Evolutionary conservation across 2,888 invertebrate genomes (phyloP).

Genomic region (Epistrophe grossulariae): DNA sequence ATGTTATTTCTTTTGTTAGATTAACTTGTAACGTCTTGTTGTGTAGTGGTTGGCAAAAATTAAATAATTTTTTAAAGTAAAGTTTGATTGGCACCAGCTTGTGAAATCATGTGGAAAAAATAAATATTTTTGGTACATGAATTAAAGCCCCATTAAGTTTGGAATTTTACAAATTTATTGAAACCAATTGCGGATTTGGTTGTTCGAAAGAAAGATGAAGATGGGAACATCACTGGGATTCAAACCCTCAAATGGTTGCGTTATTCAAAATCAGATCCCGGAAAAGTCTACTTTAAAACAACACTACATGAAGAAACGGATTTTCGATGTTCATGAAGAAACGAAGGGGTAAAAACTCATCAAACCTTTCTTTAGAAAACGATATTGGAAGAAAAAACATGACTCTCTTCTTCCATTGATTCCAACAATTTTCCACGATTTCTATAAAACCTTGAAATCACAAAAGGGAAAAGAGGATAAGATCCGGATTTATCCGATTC

Average conservation of each 20-base stretch:
- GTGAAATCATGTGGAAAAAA: too few relatives aligned
- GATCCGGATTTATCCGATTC: not conserved
- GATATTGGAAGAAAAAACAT: conserved; percentile 7
- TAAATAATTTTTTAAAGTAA: too few relatives aligned
- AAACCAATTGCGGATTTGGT: not conserved
- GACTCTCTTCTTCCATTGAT: conserved; percentile 5
- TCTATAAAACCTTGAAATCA: conserved; percentile 13
- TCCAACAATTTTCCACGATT: conserved; percentile 8
- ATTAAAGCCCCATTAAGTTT: not conserved
- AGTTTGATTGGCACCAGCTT: too few relatives aligned
- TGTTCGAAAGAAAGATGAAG: not conserved
- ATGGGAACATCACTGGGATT: conserved; percentile 1
- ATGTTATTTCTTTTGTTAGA: too few relatives aligned
- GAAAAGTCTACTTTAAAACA: too few relatives aligned
- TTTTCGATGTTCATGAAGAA: conserved; percentile 7
- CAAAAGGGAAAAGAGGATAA: not conserved
- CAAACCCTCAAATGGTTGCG: not conserved
- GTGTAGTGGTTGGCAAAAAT: too few relatives aligned
- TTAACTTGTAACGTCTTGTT: too few relatives aligned
- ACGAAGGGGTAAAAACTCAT: not conserved
- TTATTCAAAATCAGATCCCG: conserved; percentile 1
- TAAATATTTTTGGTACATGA: too few relatives aligned
- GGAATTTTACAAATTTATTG: not conserved
- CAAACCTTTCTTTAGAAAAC: conserved; percentile 1
- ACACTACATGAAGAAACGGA: conserved; percentile 7